Base-by-base conservation (phyloP, 2,888 invertebrate species). In the Parapristionchus giblindavisi region DNA sequence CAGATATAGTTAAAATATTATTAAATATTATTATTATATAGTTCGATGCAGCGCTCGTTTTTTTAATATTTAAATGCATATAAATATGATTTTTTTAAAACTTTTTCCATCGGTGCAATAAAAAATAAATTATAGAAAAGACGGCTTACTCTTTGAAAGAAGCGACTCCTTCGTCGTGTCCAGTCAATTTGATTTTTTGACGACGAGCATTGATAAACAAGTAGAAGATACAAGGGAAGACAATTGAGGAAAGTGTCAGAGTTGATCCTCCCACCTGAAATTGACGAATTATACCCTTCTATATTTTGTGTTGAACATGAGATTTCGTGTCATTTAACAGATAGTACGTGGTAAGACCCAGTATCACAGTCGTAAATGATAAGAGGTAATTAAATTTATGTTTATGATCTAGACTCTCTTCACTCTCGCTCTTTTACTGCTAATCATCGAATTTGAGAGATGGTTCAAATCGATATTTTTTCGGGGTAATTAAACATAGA, bases 161-260 rank as follows among this genome's bases (percentile, higher is more conserved):
- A 51, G 51, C 43, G 34, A 36, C 27, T 60, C 73, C 73, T 0
- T 60, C 40, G 40, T 73, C 73, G 14, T 48, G n/a, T 48, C 43
- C 61, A 6, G n/a, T 14, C 51, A 48, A 24, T 29, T 34, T 38
- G 43, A 51, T 61, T 74, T 80, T 82, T 36, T 78, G 75, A 34
- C 78, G 75, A 61, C 78, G 54, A 24, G 74, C 83, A 21, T 77
- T 65, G 58, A 86, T 76, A 76, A 77, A 85, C 21, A 84, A 61
- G 76, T 82, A 87, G 80, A 87, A 86, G 40, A 86, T 75, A 56
- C 83, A 84, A 8, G 86, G 86, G 43, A 85, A 80, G 66, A 86
- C 78, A 52, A 86, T 77, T 5, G 85, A 84, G n/a, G 86, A 85
- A 34, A 85, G 77, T 0, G 85, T 85, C 24, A 85, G 76, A 8